Base-by-base conservation (phyloP, 2,888 invertebrate species). In the Anoplius nigerrimus region DNA sequence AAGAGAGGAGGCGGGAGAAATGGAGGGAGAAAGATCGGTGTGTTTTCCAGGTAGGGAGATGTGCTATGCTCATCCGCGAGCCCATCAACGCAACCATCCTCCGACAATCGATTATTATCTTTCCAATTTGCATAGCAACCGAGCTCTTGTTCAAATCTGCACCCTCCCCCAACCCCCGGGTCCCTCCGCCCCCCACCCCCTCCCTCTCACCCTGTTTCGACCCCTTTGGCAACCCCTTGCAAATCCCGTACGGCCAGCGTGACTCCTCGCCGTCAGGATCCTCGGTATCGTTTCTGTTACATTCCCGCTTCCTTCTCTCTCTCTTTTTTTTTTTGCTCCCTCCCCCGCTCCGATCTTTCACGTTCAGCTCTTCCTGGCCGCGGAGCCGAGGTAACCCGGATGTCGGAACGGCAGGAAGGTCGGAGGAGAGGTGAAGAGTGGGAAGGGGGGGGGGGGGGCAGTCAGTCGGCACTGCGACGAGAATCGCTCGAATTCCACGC, bases 81-180 rank as follows among this genome's bases (percentile, higher is more conserved):
- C 86, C 87, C 86, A 87, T 87, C 86, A 79, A 87, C 79, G 80
- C 77, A 81, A 83, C 82, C 82, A 85, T 81, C 78, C 79, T 81
- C 85, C 82, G 82, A 83, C 86, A 84, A 88, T 88, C 88, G 88
- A 88, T 88, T 88, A 88, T 88, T 86, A 87, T 87, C 87, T 87
- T 87, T 87, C 87, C 86, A 88, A 88, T 88, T 88, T 87, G 85
- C 88, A 87, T 87, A 82, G 85, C 87, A 83, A 86, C 85, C 82
- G 79, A 80, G 82, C 81, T 81, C 82, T 80, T 82, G 82, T 83
- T 84, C 83, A 82, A 86, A 85, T 86, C 86, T 84, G 77, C 84
- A 81, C 75, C 75, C 80, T n/a, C n/a, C n/a, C n/a, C n/a, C n/a
- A n/a, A n/a, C n/a, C 74, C 80, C 65, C 75, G 74, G 18, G 16